Base-by-base conservation (phyloP, 2,888 invertebrate genomes). In the Amorpha juglandis region DNA sequence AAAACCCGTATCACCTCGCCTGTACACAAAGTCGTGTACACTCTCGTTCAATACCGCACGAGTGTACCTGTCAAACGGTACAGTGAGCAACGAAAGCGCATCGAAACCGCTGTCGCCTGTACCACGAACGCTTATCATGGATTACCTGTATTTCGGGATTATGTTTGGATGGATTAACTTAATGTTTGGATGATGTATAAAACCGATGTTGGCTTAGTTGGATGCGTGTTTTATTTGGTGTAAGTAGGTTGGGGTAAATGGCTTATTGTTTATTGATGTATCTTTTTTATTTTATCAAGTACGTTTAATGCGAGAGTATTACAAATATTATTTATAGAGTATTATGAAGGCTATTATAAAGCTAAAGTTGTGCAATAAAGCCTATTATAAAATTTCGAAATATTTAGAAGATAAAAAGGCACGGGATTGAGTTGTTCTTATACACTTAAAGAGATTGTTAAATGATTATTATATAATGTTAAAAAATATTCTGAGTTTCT, bases 61-160 rank as follows among this genome's bases (percentile, higher is more conserved):
- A 53, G 47, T 55, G 47, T 64, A n/a, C 19, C 64, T 64, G 64
- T 64, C 53, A 47, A 53, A 64, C 47, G 63, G 66, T 66, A 66
- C 53, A 48, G 33, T 66, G 66, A 52, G 52, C 66, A 53, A 55
- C 66, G 62, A 66, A 66, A 66, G 66, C 66, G 52, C 66, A 53
- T 66, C 42, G 65, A 50, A 38, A 62, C 14, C 62, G 42, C 35
- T 50, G 62, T 27, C 62, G 47, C 52, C 33, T 64, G 42, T 45
- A 58, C 58, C 42, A 33, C 27, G n/a, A n/a, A n/a, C 38, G 38
- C 50, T 42, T 52, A 35, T 64, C 42, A 33, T 53, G 45, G 63
- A 58, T 58, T 58, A 58, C 58, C 19, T 42, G 42, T 58, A 58
- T 58, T 58, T 21, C 38, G 58, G 38, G 19, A 42, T 58, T 58